phyloP scores from a whole-genome alignment of 2,888 invertebrate genomes.

The Oasisia sp. region DNA sequence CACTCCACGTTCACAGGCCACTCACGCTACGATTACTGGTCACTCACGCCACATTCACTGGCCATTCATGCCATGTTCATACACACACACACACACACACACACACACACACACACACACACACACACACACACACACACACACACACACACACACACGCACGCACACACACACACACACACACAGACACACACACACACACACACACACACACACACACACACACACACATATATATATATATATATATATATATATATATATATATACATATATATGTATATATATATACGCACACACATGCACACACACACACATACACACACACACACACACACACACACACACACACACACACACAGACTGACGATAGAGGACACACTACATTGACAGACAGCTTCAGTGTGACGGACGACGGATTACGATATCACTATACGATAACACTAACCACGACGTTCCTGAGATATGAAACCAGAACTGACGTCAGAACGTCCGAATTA shows the following conservation, averaged over 20 bases:
- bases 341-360: too few relatives aligned
- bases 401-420: too few relatives aligned
- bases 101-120: neutral
- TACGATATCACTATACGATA: too few relatives aligned
- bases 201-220: neutral
- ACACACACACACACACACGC: neutral
- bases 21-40: too few relatives aligned
- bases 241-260: neutral
- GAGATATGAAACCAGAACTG: too few relatives aligned
- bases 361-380: too few relatives aligned
- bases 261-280: neutral
- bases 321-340: neutral
- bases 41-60: too few relatives aligned
- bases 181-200: neutral
- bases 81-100: neutral
- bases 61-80: neutral
- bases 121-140: neutral
- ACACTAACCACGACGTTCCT: too few relatives aligned
- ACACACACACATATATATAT: neutral
- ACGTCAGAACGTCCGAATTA: too few relatives aligned
- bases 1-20: too few relatives aligned
- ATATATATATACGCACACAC: neutral
- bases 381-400: too few relatives aligned
- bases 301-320: neutral
- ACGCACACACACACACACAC: neutral